These are phyloP conservation scores for Phocoena phocoena DNA, from an alignment of 2,113 vertebrate genomes.

Conservation along the genomic window DNA sequence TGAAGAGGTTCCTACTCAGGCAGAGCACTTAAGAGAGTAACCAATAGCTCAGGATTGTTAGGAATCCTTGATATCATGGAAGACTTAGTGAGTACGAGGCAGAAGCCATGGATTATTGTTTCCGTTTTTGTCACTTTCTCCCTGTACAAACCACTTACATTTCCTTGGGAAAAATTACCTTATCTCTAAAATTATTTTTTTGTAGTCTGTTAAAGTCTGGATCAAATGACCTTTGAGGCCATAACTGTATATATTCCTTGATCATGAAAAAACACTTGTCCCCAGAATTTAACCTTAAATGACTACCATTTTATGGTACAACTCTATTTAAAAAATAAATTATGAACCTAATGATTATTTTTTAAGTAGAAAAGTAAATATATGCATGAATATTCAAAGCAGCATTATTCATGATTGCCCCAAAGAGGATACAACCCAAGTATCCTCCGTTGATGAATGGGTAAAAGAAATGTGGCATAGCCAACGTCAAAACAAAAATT, in stretches of 20 bases:
- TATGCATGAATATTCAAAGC: not conserved
- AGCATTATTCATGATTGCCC: not conserved
- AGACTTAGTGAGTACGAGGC: not conserved
- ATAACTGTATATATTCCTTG: not conserved
- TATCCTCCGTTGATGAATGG: not conserved
- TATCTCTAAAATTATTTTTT: not conserved
- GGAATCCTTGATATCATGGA: not conserved
- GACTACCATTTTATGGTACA: not conserved
- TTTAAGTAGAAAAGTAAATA: not conserved
- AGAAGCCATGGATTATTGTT: not conserved
- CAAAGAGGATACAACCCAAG: not conserved
- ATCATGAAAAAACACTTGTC: not conserved
- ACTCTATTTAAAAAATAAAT: not conserved
- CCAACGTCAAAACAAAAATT: not conserved
- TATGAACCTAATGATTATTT: not conserved
- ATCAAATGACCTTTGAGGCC: not conserved
- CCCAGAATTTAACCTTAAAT: not conserved
- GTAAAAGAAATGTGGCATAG: not conserved
- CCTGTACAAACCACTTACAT: not conserved
- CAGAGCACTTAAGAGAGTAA: not conserved
- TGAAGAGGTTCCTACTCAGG: not conserved
- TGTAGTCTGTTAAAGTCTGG: not conserved
- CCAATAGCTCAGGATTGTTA: not conserved
- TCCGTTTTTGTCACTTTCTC: not conserved
- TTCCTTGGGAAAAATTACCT: not conserved